A percentile compares a stretch with the other conserved stretches of the same genome.
Conservation (phyloP, 92 coral and sea anemone genomes). For the Epizoanthus illoricatus region DNA sequence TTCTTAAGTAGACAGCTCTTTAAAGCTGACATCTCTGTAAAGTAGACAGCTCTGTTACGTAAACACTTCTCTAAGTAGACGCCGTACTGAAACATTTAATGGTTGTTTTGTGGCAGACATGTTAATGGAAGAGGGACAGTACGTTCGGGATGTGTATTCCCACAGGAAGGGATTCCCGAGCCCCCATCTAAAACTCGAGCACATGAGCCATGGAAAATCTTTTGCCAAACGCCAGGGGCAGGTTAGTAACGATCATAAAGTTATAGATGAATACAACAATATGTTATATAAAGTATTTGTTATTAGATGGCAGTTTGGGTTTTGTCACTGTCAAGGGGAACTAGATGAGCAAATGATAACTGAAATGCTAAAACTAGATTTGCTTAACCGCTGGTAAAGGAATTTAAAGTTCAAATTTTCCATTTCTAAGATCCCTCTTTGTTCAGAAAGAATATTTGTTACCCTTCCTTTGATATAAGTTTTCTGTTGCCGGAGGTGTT, state of each 20-base stretch:
- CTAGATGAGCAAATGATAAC: too few relatives aligned
- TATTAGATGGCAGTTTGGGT: background rate
- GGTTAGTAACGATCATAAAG: conserved; percentile 46
- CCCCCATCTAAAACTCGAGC: conserved; percentile 81
- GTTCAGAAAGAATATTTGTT: too few relatives aligned
- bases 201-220: conserved; percentile 63
- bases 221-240: conserved; percentile 88
- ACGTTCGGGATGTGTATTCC: conserved; percentile 86
- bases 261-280: background rate
- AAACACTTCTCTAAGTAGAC: too few relatives aligned
- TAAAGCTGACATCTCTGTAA: too few relatives aligned
- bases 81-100: background rate
- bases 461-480: too few relatives aligned
- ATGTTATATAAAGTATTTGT: background rate
- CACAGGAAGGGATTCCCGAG: conserved; percentile 96
- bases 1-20: too few relatives aligned
- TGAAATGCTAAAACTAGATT: too few relatives aligned
- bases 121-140: conserved; percentile 83
- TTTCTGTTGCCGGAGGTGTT: too few relatives aligned
- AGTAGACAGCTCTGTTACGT: too few relatives aligned
- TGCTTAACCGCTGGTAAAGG: too few relatives aligned
- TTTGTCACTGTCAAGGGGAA: background rate
- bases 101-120: conserved; percentile 52
- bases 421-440: too few relatives aligned
- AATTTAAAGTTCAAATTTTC: too few relatives aligned